Evolutionary conservation across 2,797 vertebrate genomes (phyloP).

Genomic region (Tamandua tetradactyla): DNA sequence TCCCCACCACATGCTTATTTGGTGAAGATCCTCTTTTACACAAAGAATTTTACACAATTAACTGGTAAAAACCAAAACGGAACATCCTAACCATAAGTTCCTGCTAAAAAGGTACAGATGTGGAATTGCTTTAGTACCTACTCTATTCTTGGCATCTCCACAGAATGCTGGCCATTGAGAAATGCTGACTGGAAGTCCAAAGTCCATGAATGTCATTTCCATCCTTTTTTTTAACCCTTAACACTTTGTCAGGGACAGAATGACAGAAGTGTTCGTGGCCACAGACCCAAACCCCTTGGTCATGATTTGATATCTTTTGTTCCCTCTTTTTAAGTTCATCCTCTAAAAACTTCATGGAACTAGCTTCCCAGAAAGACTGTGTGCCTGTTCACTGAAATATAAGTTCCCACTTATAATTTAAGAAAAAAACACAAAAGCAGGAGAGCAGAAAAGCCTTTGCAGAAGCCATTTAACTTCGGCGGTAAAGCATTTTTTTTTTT

Average conservation of each 20-base stretch:
- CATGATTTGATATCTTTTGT: background rate
- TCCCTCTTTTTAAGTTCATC: background rate
- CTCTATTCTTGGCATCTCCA: background rate
- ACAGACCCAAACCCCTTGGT: fast-evolving
- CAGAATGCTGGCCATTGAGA: background rate
- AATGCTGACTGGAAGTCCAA: background rate
- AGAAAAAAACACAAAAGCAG: background rate
- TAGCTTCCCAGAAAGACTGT: background rate
- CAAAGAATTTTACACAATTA: background rate
- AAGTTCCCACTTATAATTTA: background rate
- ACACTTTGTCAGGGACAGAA: background rate
- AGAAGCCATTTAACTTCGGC: background rate
- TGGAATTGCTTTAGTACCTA: background rate
- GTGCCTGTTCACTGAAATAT: background rate
- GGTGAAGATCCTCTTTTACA: background rate
- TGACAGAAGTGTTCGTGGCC: background rate
- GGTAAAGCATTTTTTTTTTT: background rate
- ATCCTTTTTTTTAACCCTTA: background rate
- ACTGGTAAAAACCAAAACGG: slow-evolving; percentile 25
- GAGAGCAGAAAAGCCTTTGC: background rate
- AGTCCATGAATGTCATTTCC: background rate
- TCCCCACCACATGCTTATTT: slow-evolving; percentile 37
- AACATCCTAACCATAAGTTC: background rate
- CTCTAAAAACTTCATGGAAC: background rate
- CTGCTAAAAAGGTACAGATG: background rate